Evolutionary conservation across 37 sponge, comb jelly and placozoan genomes (phyloP).

Genomic region (Eunapius fragilis): DNA sequence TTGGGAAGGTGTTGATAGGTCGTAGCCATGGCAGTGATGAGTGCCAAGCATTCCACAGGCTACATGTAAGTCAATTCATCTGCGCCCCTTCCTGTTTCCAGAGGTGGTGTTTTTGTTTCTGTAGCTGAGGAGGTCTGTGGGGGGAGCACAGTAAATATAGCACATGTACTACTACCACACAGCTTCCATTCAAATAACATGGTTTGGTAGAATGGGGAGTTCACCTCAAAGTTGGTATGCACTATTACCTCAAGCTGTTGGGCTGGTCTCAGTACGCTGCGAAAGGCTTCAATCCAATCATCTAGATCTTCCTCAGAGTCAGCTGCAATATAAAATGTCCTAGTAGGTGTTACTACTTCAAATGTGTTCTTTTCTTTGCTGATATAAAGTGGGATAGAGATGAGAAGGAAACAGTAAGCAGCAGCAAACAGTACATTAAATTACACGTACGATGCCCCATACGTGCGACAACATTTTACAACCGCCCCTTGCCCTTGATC

Average conservation of each 20-base stretch:
- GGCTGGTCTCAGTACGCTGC: constrained; percentile 10
- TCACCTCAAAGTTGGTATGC: too few species aligned
- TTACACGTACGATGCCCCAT: too few species aligned
- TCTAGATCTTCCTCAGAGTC: constrained; percentile 52
- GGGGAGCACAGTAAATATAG: background rate
- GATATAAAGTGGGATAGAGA: background rate
- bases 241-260: background rate
- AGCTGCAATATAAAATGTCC: constrained; percentile 73
- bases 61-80: background rate
- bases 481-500: too few species aligned
- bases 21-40: too few species aligned
- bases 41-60: too few species aligned
- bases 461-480: too few species aligned
- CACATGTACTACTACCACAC: too few species aligned
- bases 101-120: background rate
- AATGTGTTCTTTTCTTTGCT: constrained; percentile 56
- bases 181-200: too few species aligned
- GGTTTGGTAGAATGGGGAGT: too few species aligned
- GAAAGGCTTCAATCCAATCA: constrained; percentile 52
- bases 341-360: constrained; percentile 69
- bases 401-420: too few species aligned
- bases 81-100: background rate
- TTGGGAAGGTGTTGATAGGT: background rate
- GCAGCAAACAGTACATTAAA: background rate
- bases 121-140: background rate